These are phyloP conservation scores for Gorsachius goisagi DNA, from an alignment of 2,113 vertebrate genomes.

Conservation along the genomic window DNA sequence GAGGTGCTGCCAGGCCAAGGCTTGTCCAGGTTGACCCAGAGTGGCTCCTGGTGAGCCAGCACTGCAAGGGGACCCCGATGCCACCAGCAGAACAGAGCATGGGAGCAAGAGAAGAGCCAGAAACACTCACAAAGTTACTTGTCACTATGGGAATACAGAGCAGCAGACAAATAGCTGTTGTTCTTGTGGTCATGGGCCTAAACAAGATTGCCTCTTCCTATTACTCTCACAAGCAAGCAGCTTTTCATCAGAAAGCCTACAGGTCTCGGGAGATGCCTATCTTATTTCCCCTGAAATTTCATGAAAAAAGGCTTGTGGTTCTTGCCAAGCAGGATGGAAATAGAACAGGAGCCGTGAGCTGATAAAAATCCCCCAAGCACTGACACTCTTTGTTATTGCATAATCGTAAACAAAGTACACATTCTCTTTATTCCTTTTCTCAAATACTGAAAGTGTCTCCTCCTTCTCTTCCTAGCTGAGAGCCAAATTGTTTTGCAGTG, in stretches of 20 bases:
- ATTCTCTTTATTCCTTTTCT: neutral
- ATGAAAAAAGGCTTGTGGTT: neutral
- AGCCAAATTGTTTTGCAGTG: neutral
- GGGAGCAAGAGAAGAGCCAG: neutral
- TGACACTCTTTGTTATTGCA: neutral
- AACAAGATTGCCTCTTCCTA: neutral
- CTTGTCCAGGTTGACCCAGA: neutral
- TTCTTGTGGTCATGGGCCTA: neutral
- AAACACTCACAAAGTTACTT: neutral
- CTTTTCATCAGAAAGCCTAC: neutral
- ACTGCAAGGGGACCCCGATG: neutral
- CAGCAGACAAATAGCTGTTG: neutral
- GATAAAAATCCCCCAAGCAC: neutral
- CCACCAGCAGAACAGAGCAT: neutral
- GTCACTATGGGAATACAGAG: neutral
- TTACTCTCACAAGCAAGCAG: neutral
- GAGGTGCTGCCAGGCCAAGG: neutral
- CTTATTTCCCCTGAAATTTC: neutral
- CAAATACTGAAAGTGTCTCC: neutral
- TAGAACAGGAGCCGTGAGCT: neutral
- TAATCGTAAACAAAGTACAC: neutral
- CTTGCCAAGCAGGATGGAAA: neutral
- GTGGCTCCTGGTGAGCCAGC: neutral
- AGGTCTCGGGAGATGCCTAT: neutral
- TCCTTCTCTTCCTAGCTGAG: neutral